phyloP scores from a whole-genome alignment of 2,113 vertebrate genomes.

The Crotophaga sulcirostris region DNA sequence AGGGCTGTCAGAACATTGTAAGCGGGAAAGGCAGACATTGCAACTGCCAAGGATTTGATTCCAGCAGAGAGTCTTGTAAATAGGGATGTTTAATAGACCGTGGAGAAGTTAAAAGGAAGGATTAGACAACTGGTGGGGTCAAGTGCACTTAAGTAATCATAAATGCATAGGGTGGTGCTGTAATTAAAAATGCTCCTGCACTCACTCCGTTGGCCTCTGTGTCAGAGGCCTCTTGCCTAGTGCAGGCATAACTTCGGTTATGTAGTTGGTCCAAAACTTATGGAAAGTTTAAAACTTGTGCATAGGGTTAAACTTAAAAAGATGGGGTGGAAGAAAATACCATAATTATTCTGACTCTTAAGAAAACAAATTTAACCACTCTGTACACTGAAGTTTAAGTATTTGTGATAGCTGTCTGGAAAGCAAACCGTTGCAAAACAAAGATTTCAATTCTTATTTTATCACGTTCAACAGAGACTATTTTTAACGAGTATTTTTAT shows the following conservation, averaged over 20 bases:
- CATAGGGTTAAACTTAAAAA: background rate
- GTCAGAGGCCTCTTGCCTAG: fast-evolving
- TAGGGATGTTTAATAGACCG: conserved; percentile 67
- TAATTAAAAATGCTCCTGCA: conserved; percentile 54
- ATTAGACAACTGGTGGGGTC: conserved; percentile 55
- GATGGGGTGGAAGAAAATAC: background rate
- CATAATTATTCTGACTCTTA: background rate
- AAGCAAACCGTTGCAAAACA: background rate
- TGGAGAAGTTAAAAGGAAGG: conserved; percentile 65
- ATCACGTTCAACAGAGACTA: background rate
- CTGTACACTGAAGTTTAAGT: background rate
- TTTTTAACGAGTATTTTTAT: background rate
- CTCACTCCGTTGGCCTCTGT: background rate
- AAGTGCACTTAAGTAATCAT: conserved; percentile 45
- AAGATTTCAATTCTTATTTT: background rate
- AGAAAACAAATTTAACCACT: background rate
- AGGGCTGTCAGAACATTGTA: conserved; percentile 38
- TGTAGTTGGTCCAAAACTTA: background rate
- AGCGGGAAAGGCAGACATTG: background rate
- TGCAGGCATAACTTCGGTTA: background rate
- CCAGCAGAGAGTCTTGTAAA: conserved; percentile 47
- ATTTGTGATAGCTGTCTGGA: background rate
- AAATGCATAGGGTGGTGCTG: conserved; percentile 9
- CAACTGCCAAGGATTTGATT: conserved; percentile 22
- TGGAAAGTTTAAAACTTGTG: background rate